Percentiles rank a stretch among this genome's conserved stretches.
Conservation (phyloP, 2,113 vertebrate species). For the Atherinomorus stipes region DNA sequence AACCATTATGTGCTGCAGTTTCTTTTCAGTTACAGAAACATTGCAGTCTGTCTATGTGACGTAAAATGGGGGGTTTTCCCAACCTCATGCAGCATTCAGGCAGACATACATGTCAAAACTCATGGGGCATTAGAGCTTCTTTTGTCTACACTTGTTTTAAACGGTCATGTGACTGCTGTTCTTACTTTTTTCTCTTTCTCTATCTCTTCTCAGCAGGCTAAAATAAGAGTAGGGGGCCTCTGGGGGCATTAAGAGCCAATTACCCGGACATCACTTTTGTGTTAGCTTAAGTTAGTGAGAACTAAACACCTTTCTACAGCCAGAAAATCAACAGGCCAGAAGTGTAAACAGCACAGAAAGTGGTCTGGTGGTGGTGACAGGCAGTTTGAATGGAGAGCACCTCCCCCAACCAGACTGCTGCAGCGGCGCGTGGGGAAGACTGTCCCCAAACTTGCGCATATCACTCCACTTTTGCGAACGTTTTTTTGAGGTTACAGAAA, state of each 20-base stretch:
- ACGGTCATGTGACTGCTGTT: neutral
- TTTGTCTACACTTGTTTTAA: neutral
- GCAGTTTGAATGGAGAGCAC: slow-evolving; percentile 62
- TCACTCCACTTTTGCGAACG: no score
- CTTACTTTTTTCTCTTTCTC: neutral
- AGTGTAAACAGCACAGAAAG: slow-evolving; percentile 21
- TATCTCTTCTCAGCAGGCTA: rapidly evolving
- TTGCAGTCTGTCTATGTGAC: neutral
- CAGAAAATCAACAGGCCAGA: neutral
- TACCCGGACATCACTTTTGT: neutral
- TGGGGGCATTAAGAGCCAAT: neutral
- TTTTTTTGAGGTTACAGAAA: no score
- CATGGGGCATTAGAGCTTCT: neutral
- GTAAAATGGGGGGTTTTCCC: no score
- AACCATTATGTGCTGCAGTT: neutral
- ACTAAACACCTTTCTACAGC: no score
- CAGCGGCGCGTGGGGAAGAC: slow-evolving; percentile 34
- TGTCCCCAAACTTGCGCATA: neutral
- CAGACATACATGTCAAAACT: neutral
- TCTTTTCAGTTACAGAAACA: neutral
- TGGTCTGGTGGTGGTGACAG: slow-evolving; percentile 17
- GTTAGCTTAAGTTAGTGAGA: neutral
- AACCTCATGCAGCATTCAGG: neutral
- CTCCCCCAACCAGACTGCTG: slow-evolving; percentile 68
- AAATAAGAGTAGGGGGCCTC: neutral